Base-by-base conservation (phyloP, 2,888 invertebrate genomes). In the Mesorhabditis spiculigera region DNA sequence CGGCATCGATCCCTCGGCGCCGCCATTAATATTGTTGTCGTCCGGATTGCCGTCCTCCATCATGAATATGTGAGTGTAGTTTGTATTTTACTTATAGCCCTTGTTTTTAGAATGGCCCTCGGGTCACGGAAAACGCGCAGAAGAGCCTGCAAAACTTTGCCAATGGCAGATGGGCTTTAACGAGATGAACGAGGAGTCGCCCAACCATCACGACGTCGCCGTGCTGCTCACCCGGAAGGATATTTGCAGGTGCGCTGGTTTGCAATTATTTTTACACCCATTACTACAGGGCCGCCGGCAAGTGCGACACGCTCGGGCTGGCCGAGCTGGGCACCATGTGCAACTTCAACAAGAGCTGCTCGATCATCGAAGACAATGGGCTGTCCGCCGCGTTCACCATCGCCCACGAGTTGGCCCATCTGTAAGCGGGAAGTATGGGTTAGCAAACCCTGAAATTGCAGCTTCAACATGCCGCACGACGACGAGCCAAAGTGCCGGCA, bases 341-440 rank as follows among this genome's bases (percentile, higher is more conserved):
- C 86, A 90, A 90, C 78, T 87, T 89, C 3, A 87, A 89, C 72
- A 90, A 91, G 13, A 91, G 91, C 77, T 94, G 94, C 86, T 91
- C 93, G 43, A 91, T 94, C 73, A 92, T 93, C 28, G 92, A 92
- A 87, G 94, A 94, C 87, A 93, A 92, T 86, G 94, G 94, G 3
- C 88, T 94, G 66, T 91, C 92, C 66, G 91, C 93, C 42, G 93
- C 93, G 3, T 94, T 93, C 86, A 94, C 93, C 13, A 93, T 94
- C 78, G 93, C 93, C 45, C 94, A 94, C 84, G 94, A 94, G 88
- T 88, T 94, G 75, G 94, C 93, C 66, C 94, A 94, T 86, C 90
- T 93, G 93, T 93, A 89, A 90, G 79, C 71, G 43, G 10, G n/a
- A 44, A 16, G 43, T 4, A 58, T 16, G 4, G 13, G 3, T 16